Base-by-base conservation (phyloP, 2,797 vertebrate species). In the Chelidonichthys spinosus region DNA sequence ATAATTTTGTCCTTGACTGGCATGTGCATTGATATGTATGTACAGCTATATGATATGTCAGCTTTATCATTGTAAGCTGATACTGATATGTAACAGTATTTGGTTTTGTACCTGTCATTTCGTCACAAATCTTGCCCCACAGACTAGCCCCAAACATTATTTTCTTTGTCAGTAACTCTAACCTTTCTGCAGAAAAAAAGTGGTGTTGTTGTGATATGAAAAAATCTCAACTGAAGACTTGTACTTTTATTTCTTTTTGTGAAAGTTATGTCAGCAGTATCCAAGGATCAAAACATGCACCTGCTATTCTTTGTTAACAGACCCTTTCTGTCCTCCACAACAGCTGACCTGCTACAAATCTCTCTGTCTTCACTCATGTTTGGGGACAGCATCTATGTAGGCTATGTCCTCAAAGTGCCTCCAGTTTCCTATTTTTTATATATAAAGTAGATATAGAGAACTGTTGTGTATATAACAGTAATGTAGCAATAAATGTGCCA, bases 401-500 rank as follows among this genome's bases (percentile, higher is more conserved):
- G 88, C 79, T 82, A 91, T 95, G 94, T 97, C 96, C 94, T 96
- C 96, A 94, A 95, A 97, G 96, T 97, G 96, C 96, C 96, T 98
- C 96, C 94, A 95, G 93, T 95, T 95, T 95, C 92, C 86, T 95
- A 93, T 94, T 94, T 94, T 94, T 94, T 95, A 94, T 94, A 94
- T 94, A 95, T 93, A 94, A 96, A 96, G 95, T 96, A 95, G 94
- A 94, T 96, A 95, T 95, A 90, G 93, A 97, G 95, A 96, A 95
- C 95, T 96, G 95, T 97, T 96, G 94, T 97, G 96, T 97, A 96
- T 95, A 95, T 96, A 96, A 96, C 95, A 96, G 95, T 96, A 95
- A 95, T 96, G 95, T 96, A 96, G 96, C 96, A 97, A 96, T 97
- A 97, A 97, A 96, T 95, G 96, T 97, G 95, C 95, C 95, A 94